phyloP scores from a whole-genome alignment of 2,797 vertebrate species.

The Myotis pilosus region DNA sequence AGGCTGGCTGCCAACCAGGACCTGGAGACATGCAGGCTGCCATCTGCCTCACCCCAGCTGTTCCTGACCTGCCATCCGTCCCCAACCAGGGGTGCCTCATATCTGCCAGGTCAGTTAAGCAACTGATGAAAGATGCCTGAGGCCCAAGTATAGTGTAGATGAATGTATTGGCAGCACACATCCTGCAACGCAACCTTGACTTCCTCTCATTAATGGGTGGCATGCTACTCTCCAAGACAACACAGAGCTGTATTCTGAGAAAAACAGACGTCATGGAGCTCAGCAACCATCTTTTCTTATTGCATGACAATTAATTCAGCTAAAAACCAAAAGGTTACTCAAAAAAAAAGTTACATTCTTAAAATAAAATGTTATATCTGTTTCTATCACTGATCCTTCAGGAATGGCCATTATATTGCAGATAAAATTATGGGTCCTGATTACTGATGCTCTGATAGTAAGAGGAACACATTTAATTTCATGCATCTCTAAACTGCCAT shows the following conservation, averaged over 20 bases:
- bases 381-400: not conserved
- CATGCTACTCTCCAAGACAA: constrained; percentile 31
- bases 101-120: constrained; percentile 70
- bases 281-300: not conserved
- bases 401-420: not conserved
- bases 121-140: constrained; percentile 30
- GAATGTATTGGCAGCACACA: not conserved
- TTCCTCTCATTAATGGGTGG: not conserved
- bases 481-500: not conserved
- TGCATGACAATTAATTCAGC: not conserved
- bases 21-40: constrained; percentile 47
- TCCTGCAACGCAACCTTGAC: not conserved
- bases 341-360: not conserved
- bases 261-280: not conserved
- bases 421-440: not conserved
- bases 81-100: constrained; percentile 59
- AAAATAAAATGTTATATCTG: not conserved
- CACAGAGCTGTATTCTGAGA: not conserved
- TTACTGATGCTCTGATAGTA: not conserved
- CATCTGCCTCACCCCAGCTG: constrained; percentile 67
- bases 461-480: constrained; percentile 50
- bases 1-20: constrained; percentile 56
- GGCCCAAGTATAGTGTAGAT: not conserved
- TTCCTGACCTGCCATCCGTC: constrained; percentile 64
- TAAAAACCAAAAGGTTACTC: constrained; percentile 26